These are phyloP conservation scores for Trichogramma evanescens DNA, from an alignment of 2,888 invertebrate species.

Conservation along the genomic window DNA sequence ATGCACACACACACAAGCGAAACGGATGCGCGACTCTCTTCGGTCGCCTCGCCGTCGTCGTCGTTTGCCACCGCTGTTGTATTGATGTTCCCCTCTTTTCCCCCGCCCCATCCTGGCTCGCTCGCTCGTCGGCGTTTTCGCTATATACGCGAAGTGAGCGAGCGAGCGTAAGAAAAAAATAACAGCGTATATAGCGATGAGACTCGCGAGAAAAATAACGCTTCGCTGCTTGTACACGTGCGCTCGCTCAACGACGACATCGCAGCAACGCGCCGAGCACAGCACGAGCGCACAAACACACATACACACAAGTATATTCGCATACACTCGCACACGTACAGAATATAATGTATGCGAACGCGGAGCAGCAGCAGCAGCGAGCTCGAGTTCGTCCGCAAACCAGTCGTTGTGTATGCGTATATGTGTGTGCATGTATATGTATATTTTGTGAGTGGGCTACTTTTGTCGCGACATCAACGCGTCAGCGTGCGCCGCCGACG, in stretches of 20 bases:
- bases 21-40: conserved; percentile 10
- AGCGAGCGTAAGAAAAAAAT: conserved; percentile 5
- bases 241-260: conserved; percentile 1
- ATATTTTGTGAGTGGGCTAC: conserved; percentile 22
- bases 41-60: too few relatives aligned
- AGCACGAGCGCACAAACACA: neutral
- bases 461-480: conserved; percentile 15
- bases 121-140: too few relatives aligned
- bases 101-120: too few relatives aligned
- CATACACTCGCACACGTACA: too few relatives aligned
- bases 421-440: conserved; percentile 3
- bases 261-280: neutral
- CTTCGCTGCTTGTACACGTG: conserved; percentile 14
- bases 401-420: too few relatives aligned
- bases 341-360: too few relatives aligned
- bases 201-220: conserved; percentile 5
- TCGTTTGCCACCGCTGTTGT: too few relatives aligned
- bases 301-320: too few relatives aligned
- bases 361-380: too few relatives aligned
- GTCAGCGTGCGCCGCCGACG: conserved; percentile 16
- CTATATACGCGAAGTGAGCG: neutral
- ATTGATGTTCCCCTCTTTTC: too few relatives aligned
- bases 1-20: neutral
- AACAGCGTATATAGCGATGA: too few relatives aligned
- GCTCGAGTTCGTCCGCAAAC: too few relatives aligned